These are phyloP conservation scores for Amniataba percoides DNA, from an alignment of 2,797 vertebrate species.

Conservation along the genomic window DNA sequence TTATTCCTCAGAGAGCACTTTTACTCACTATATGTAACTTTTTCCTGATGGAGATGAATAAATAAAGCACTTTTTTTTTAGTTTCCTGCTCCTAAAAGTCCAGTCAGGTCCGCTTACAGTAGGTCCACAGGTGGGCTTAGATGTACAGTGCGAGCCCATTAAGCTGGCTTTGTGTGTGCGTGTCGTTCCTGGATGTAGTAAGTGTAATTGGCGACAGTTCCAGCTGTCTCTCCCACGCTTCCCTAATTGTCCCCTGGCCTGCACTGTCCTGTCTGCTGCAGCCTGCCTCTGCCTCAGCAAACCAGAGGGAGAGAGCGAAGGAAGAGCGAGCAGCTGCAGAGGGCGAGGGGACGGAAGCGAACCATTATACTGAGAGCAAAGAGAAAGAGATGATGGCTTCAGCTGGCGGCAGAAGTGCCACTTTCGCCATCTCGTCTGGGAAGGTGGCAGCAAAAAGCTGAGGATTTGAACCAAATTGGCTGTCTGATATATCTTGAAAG, in stretches of 20 bases:
- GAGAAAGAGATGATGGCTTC: constrained; percentile 33
- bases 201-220: constrained; percentile 71
- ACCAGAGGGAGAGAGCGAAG: constrained; percentile 40
- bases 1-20: constrained; percentile 54
- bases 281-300: constrained; percentile 55
- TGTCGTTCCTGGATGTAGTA: constrained; percentile 37
- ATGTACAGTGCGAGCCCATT: constrained; percentile 33
- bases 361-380: constrained; percentile 44
- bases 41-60: constrained; percentile 55
- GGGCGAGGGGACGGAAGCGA: constrained; percentile 35
- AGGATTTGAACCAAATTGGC: constrained; percentile 37
- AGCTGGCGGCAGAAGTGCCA: constrained; percentile 46
- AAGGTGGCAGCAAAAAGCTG: constrained; percentile 25
- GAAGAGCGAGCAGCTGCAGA: constrained; percentile 61
- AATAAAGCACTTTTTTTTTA: constrained; percentile 70
- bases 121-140: background rate
- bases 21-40: constrained; percentile 47
- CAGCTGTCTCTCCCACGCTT: constrained; percentile 75
- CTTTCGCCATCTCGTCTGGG: constrained; percentile 40
- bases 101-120: background rate
- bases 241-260: constrained; percentile 74
- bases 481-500: background rate
- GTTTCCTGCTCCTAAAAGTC: constrained; percentile 23
- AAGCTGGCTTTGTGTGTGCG: constrained; percentile 1
- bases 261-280: constrained; percentile 71